These are phyloP conservation scores for Pemphigus obesinymphae DNA, from an alignment of 1,140 invertebrate genomes.

Conservation along the genomic window DNA sequence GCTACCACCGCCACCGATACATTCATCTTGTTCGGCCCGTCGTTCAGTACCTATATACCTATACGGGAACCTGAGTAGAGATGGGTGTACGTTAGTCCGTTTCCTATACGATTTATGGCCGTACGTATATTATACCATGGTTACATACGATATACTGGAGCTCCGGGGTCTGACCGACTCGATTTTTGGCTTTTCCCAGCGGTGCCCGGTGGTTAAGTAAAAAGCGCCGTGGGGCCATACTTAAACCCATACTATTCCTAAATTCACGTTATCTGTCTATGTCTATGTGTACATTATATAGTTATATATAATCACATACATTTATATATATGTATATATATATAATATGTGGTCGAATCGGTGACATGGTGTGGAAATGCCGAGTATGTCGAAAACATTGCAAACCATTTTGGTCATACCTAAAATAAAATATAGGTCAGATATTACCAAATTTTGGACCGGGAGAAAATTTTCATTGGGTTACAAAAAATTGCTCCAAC, in stretches of 20 bases:
- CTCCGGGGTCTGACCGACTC: neutral
- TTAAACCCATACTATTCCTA: neutral
- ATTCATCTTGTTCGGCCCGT: constrained; percentile 24
- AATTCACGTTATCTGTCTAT: constrained; percentile 1
- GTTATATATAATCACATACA: no score
- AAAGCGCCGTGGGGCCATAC: neutral
- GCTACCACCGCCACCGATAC: neutral
- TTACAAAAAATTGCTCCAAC: no score
- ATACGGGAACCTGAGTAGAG: neutral
- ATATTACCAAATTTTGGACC: no score
- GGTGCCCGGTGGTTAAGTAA: constrained; percentile 16
- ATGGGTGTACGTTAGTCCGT: neutral
- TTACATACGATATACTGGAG: no score
- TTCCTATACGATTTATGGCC: neutral
- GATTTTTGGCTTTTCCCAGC: neutral
- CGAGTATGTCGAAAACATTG: no score
- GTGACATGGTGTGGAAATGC: no score
- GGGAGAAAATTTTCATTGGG: no score
- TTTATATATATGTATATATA: neutral
- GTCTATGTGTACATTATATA: neutral
- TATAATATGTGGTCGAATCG: neutral
- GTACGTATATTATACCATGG: neutral
- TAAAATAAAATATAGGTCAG: no score
- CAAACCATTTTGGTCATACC: no score
- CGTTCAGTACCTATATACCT: neutral